These are phyloP conservation scores for Medauroidea extradentata DNA, from an alignment of 1,140 invertebrate species.

Conservation along the genomic window DNA sequence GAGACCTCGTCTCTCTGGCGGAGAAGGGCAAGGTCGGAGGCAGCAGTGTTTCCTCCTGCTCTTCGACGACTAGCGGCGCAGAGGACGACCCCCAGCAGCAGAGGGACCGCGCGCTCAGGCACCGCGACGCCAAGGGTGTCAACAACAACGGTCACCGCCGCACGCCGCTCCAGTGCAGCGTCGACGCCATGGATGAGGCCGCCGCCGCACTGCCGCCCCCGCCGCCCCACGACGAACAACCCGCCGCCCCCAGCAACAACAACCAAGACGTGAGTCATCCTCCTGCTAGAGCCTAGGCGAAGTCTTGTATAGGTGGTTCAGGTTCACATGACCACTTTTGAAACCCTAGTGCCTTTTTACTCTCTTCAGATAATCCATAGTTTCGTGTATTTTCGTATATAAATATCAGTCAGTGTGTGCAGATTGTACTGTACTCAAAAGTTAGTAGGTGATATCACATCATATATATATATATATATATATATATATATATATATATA, in stretches of 20 bases:
- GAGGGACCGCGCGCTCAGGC: conserved; percentile 20
- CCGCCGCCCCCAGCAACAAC: conserved; percentile 6
- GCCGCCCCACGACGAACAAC: background rate
- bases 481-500: too few relatives aligned
- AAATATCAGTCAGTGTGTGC: too few relatives aligned
- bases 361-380: too few relatives aligned
- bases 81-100: conserved; percentile 25
- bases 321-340: too few relatives aligned
- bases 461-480: too few relatives aligned
- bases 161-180: conserved; percentile 19
- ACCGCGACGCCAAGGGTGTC: conserved; percentile 6
- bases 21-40: conserved; percentile 51
- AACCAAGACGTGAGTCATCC: conserved; percentile 45
- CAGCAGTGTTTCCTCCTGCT: conserved; percentile 34
- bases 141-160: conserved; percentile 7
- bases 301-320: too few relatives aligned
- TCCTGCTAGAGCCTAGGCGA: too few relatives aligned
- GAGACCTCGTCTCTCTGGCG: conserved; percentile 53
- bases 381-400: too few relatives aligned
- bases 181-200: conserved; percentile 11
- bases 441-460: too few relatives aligned
- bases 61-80: conserved; percentile 39
- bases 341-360: too few relatives aligned
- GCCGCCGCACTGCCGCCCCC: conserved; percentile 1
- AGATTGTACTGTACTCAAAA: too few relatives aligned